These are phyloP conservation scores for Melanotaenia duboulayi DNA, from an alignment of 2,113 vertebrate genomes.

Conservation along the genomic window DNA sequence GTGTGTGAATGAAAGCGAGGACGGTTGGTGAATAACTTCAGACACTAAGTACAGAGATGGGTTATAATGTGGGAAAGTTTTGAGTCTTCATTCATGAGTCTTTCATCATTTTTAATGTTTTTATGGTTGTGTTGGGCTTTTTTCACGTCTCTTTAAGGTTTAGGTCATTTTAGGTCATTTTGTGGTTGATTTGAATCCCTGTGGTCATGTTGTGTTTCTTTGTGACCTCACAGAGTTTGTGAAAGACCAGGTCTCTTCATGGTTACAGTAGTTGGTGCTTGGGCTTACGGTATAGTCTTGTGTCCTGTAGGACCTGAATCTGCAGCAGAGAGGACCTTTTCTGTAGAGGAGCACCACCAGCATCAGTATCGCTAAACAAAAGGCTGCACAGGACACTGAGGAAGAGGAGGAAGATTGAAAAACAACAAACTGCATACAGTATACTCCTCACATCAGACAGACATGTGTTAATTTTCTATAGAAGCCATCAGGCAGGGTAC, in stretches of 20 bases:
- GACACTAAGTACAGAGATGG: too few relatives aligned
- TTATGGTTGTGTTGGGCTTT: too few relatives aligned
- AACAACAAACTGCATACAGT: not conserved
- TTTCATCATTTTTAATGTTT: too few relatives aligned
- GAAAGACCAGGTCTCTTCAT: not conserved
- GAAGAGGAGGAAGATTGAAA: not conserved
- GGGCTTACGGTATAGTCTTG: constrained; percentile 73
- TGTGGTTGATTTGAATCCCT: too few relatives aligned
- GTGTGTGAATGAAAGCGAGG: too few relatives aligned
- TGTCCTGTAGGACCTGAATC: constrained; percentile 63
- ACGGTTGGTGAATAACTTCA: too few relatives aligned
- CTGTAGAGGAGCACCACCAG: constrained; percentile 72
- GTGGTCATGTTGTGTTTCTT: too few relatives aligned
- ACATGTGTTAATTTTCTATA: not conserved
- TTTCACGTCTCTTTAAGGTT: too few relatives aligned
- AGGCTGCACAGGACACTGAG: constrained; percentile 64
- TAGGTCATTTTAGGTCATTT: too few relatives aligned
- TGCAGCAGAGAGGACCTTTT: constrained; percentile 75
- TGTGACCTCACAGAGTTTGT: not conserved
- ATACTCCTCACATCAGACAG: not conserved
- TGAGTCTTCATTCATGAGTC: too few relatives aligned
- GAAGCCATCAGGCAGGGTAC: too few relatives aligned
- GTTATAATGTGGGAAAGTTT: too few relatives aligned
- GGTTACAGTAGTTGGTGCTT: not conserved
- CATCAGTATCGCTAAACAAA: constrained; percentile 73